Evolutionary conservation across 1,140 invertebrate species (phyloP), one percentile per base, ranked within the genome.

Genomic region (Drosophila sp.): DNA sequence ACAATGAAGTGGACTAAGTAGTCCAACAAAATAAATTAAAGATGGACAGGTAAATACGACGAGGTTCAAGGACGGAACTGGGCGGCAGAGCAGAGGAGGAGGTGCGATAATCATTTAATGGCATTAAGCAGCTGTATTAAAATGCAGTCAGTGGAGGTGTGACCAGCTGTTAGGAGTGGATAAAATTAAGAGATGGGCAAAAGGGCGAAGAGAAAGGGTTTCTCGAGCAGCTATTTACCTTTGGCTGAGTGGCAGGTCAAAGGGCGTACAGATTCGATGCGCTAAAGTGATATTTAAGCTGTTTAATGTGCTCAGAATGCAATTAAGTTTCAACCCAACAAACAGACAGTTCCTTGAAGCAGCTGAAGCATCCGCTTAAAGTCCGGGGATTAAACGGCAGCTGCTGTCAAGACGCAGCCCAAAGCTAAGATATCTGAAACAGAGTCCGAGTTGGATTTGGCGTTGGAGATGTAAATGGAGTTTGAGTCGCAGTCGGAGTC

Each of bases 61-160:
- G 27, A 56, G 34, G 58, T 34, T 46, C 21, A n/a, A n/a, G n/a
- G n/a, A n/a, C n/a, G n/a, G n/a, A n/a, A n/a, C n/a, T n/a, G n/a
- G n/a, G n/a, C 34, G 27, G 41, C 27, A 21, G 9, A 2, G 11
- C 3, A 59, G 32, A 57, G 14, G 54, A 66, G 73, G 51, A 87
- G 78, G 82, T 86, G 81, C 75, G 74, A 87, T 86, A 87, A 86
- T 81, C 70, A 69, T 76, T 86, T 86, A 86, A 86, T 87, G 56
- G 75, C 70, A 87, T 86, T 87, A 87, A 86, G 63, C 50, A 36
- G 67, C 11, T 58, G 53, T 58, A 78, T 87, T 78, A 81, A 87
- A 86, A 54, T 81, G 74, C 82, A 72, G 41, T 56, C 43, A 14
- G 2, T 11, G n/a, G 59, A 64, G 80, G 80, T 76, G 67, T 72